phyloP scores from a whole-genome alignment of 2,113 vertebrate species.

The Muntiacus reevesi region DNA sequence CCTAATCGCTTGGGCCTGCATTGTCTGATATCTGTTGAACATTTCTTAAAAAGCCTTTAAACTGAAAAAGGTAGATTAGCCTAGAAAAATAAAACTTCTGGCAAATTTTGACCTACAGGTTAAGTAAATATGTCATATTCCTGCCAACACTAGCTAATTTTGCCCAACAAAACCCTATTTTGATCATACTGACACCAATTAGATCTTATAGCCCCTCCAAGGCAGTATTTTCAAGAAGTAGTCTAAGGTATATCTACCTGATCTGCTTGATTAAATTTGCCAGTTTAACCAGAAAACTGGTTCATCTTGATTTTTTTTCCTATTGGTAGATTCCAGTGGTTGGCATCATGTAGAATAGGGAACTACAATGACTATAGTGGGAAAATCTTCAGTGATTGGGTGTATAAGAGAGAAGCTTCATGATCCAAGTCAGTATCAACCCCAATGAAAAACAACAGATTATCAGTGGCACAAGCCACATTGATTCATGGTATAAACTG shows the following conservation, averaged over 20 bases:
- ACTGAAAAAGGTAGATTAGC: constrained; percentile 20
- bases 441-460: background rate
- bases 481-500: background rate
- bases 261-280: constrained; percentile 31
- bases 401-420: background rate
- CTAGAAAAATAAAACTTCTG: background rate
- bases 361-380: background rate
- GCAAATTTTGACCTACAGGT: constrained; percentile 29
- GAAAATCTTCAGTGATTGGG: background rate
- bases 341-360: background rate
- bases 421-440: background rate
- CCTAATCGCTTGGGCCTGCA: background rate
- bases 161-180: constrained; percentile 23
- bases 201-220: background rate
- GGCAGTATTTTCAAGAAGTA: constrained; percentile 14
- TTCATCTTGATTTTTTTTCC: background rate
- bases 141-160: constrained; percentile 1
- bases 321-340: background rate
- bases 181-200: background rate
- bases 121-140: constrained; percentile 5
- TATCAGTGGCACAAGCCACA: background rate
- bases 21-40: constrained; percentile 28
- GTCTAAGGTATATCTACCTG: background rate
- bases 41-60: constrained; percentile 16
- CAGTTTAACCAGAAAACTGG: background rate